Evolutionary conservation across 1,140 invertebrate species (phyloP), one percentile per base, ranked within the genome.

Genomic region (Hermetia illucens): DNA sequence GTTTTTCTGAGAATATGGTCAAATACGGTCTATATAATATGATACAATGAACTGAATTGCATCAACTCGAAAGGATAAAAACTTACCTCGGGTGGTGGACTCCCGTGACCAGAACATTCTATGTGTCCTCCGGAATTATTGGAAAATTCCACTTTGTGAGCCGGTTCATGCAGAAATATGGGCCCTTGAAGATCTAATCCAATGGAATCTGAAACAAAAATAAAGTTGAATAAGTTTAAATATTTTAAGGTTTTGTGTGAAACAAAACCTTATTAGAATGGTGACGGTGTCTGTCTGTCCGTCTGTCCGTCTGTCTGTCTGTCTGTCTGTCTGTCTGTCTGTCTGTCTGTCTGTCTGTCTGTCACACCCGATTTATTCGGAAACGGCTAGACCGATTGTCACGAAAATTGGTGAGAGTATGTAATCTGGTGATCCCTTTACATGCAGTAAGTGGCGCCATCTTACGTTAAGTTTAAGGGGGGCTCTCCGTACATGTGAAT

Each of bases 91-190:
- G 80, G 79, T 47, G 73, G 65, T 25, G 84, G 85, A 55, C 75
- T 77, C 30, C 84, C 85, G 48, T 77, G 74, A 4, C 82, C 81
- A 22, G 76, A 72, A 51, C 87, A 90, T 58, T 83, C 82, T 44
- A 89, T 71, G 47, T 75, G 70, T 9, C 74, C 73, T 4, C 83
- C 82, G 9, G 78, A 77, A 60, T 81, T 79, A 66, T 90, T 90
- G 44, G 82, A 81, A 64, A 90, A 90, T 52, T 87, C 83, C 27
- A 90, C 71, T 43, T 74, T 74, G 49, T 79, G 78, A 36, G 81
- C 77, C 20, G 86, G 85, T 58, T 89, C 82, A 41, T 72, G 70
- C 33, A 77, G 62, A 64, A 83, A 76, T 40, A 79, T 67, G 29
- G 82, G 79, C 43, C 83, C 82, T 51, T 82, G 80, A 38, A 82